Base-by-base conservation (phyloP, 2,113 vertebrate genomes). In the Pampusana beccarii region DNA sequence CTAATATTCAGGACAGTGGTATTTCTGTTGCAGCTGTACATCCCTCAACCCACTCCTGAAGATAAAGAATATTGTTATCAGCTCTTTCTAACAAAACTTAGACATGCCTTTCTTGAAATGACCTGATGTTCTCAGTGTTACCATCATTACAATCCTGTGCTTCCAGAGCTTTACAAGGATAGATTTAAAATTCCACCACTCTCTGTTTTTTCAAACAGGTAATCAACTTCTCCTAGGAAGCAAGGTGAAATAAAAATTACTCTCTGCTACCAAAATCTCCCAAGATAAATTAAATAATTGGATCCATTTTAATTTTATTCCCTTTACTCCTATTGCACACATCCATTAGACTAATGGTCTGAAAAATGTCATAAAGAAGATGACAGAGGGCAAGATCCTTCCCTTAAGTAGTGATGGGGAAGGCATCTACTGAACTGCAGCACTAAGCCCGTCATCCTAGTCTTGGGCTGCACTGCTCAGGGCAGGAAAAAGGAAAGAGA, bases 241-340 rank as follows among this genome's bases (percentile, higher is more conserved):
- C 13, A 81, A 92, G 50, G 74, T 94, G 65, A 95, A 95, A 92
- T 77, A 89, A 91, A 92, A 94, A 73, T 80, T 4, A 83, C 91
- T 87, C 50, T 70, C 72, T 86, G 33, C 44, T 77, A 91, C 18
- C 53, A 73, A 78, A 78, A 90, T 81, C 51, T 89, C 72, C 28
- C 62, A 88, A 71, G 79, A 70, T 50, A 93, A 86, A 93, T 87
- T 46, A 85, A 92, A 87, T 69, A 96, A 85, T 44, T 80, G 46
- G 19, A 91, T 85, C 51, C 11, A 60, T 78, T 95, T 85, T 29
- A 71, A 86, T 95, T 95, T 90, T 89, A 95, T 85, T 89, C 50
- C 60, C 65, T 65, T 36, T 18, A 53, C 42, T 88, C 38, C 34
- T 51, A 36, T 13, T 61, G 46, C 42, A 88, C 34, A 85, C 95